Conservation (phyloP, 1,140 invertebrate species). For the Hesperophylax magnus region DNA sequence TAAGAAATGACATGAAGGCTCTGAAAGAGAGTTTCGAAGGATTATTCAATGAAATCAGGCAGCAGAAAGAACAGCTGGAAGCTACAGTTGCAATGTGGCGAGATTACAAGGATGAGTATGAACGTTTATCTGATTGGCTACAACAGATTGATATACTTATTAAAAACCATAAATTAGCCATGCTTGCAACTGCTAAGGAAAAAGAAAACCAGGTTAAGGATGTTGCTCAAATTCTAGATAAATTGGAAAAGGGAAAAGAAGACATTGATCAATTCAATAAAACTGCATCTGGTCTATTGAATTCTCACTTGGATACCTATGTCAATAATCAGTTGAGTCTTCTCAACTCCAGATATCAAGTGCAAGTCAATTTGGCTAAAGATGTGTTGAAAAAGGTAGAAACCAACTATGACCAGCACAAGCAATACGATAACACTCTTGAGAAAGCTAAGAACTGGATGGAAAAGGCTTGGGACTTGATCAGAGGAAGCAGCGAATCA, state of each 20-base stretch:
- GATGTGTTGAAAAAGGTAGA: slow-evolving; percentile 95
- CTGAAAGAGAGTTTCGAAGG: slow-evolving; percentile 87
- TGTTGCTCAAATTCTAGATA: slow-evolving; percentile 82
- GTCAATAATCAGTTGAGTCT: slow-evolving; percentile 92
- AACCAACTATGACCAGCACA: slow-evolving; percentile 90
- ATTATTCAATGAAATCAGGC: slow-evolving; percentile 87
- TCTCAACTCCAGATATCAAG: slow-evolving; percentile 92
- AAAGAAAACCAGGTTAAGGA: slow-evolving; percentile 89
- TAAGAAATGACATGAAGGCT: slow-evolving; percentile 87
- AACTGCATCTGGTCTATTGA: slow-evolving; percentile 80
- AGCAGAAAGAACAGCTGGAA: slow-evolving; percentile 88
- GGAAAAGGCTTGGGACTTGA: slow-evolving; percentile 86
- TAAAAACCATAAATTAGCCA: slow-evolving; percentile 89
- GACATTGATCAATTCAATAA: slow-evolving; percentile 90
- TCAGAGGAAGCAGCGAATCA: slow-evolving; percentile 84
- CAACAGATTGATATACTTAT: slow-evolving; percentile 94
- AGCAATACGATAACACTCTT: slow-evolving; percentile 85
- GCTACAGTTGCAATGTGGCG: slow-evolving; percentile 87
- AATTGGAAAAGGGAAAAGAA: slow-evolving; percentile 83
- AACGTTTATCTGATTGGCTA: slow-evolving; percentile 92
- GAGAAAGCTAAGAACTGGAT: slow-evolving; percentile 90
- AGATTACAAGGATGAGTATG: slow-evolving; percentile 94
- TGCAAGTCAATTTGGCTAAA: slow-evolving; percentile 90
- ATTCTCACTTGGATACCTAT: slow-evolving; percentile 91
- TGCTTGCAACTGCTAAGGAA: slow-evolving; percentile 86